Percentiles rank a stretch among this genome's conserved stretches.
Conservation (phyloP, 1,140 invertebrate species). For the Pseudomyrmex dendroicus region DNA sequence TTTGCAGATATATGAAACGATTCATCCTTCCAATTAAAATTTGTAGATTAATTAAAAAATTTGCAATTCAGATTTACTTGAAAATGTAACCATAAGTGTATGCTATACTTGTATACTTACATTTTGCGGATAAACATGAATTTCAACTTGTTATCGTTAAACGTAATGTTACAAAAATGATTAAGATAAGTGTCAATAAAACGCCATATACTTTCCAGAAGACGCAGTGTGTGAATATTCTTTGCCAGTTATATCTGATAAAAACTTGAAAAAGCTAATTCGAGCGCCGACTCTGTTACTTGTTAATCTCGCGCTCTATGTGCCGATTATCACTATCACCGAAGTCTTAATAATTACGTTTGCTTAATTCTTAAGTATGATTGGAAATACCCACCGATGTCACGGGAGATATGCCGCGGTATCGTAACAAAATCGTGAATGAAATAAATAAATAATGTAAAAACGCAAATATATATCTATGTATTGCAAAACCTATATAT, state of each 20-base stretch:
- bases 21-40: background rate
- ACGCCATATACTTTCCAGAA: background rate
- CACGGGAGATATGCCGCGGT: background rate
- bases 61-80: too few relatives aligned
- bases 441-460: background rate
- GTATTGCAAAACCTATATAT: too few relatives aligned
- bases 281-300: background rate
- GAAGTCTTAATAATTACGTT: conserved; percentile 30
- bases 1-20: background rate
- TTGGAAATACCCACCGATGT: conserved; percentile 12
- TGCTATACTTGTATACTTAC: too few relatives aligned
- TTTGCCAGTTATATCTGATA: background rate
- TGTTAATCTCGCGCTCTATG: conserved; percentile 33
- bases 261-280: conserved; percentile 24
- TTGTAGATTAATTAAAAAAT: background rate
- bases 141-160: too few relatives aligned
- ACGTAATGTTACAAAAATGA: background rate
- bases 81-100: too few relatives aligned
- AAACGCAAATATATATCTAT: background rate
- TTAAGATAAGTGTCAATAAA: background rate
- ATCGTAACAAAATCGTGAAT: background rate
- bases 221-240: conserved; percentile 12
- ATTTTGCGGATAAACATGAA: too few relatives aligned
- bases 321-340: conserved; percentile 27
- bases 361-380: too few relatives aligned